These are phyloP conservation scores for Polietes domitor DNA, from an alignment of 2,888 invertebrate genomes.

Conservation along the genomic window DNA sequence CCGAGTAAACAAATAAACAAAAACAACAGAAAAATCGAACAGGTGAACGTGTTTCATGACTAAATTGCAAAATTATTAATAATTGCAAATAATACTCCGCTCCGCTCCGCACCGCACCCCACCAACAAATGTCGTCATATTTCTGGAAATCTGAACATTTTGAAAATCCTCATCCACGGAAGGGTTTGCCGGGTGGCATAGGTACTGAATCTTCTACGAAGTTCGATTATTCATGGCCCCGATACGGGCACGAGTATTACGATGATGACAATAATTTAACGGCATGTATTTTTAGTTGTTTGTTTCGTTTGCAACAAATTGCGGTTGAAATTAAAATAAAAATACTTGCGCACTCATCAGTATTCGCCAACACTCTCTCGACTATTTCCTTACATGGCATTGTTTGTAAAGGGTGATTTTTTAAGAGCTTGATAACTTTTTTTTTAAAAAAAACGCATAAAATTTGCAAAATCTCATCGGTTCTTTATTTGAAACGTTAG, in stretches of 20 bases:
- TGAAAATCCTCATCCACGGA: not conserved
- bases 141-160: not conserved
- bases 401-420: too few species aligned
- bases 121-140: too few species aligned
- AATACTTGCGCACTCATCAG: not conserved
- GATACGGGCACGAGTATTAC: not conserved
- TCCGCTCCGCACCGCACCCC: too few species aligned
- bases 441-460: too few species aligned
- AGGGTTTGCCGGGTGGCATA: not conserved
- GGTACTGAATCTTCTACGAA: too few species aligned
- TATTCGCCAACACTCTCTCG: not conserved
- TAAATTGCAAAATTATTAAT: constrained; percentile 15
- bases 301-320: constrained; percentile 3
- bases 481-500: too few species aligned
- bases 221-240: not conserved
- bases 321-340: constrained; percentile 7
- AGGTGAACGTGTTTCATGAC: constrained; percentile 17
- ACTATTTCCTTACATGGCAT: too few species aligned
- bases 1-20: not conserved
- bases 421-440: too few species aligned
- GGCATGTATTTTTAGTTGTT: not conserved
- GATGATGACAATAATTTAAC: not conserved
- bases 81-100: not conserved
- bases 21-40: not conserved
- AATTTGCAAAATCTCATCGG: too few species aligned